Conservation (phyloP, 2,113 vertebrate genomes). For the Microcebus griseorufus region DNA sequence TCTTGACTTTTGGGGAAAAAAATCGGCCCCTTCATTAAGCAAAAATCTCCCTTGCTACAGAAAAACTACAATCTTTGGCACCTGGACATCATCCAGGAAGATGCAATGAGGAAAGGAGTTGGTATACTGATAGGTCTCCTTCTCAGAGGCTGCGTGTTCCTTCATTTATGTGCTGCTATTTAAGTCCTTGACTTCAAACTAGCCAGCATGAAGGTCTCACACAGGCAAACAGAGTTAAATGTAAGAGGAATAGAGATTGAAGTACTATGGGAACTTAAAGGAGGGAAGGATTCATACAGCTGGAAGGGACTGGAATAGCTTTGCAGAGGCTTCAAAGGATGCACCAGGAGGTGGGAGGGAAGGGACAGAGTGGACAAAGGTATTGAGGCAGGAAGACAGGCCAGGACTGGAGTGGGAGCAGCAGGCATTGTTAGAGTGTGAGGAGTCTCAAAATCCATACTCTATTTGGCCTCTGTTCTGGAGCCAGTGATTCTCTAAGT, state of each 20-base stretch:
- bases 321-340: neutral
- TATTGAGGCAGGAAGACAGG: neutral
- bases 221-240: neutral
- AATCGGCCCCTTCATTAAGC: neutral
- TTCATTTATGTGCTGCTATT: neutral
- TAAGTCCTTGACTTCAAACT: neutral
- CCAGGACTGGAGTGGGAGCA: neutral
- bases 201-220: neutral
- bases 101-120: neutral
- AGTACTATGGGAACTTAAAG: neutral
- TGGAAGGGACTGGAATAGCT: neutral
- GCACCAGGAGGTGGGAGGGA: neutral
- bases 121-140: neutral
- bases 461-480: neutral
- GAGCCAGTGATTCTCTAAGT: neutral
- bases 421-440: too few species aligned
- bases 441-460: neutral
- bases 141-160: neutral
- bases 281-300: neutral
- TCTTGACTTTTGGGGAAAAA: neutral
- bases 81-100: neutral
- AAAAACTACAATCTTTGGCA: neutral
- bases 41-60: neutral
- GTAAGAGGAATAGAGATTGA: neutral
- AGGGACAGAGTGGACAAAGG: neutral